phyloP scores from a whole-genome alignment of 2,113 vertebrate genomes.

The Perca flavescens region DNA sequence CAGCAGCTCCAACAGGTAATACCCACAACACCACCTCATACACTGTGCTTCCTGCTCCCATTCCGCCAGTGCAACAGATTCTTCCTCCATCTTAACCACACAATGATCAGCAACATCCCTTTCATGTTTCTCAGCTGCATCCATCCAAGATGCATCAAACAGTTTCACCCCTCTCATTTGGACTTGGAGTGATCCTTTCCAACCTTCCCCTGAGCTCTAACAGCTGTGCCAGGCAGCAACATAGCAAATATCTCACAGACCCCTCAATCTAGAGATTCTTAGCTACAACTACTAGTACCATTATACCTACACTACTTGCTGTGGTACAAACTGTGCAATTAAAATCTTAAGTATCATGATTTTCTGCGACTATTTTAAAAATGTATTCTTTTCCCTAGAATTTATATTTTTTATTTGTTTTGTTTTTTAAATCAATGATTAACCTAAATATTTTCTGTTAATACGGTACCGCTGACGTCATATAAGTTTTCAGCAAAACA shows the following conservation, averaged over 20 bases:
- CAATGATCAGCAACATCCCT: background rate
- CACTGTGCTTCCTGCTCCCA: background rate
- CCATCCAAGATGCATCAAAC: background rate
- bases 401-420: no score
- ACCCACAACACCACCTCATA: background rate
- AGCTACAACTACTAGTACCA: background rate
- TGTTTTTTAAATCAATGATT: no score
- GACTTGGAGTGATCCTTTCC: background rate
- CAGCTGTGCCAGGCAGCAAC: background rate
- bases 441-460: no score
- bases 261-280: background rate
- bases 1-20: slow-evolving; percentile 34
- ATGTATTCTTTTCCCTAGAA: no score
- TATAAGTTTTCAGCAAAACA: no score
- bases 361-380: no score
- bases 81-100: background rate
- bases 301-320: background rate
- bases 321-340: background rate
- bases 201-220: background rate
- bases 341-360: no score
- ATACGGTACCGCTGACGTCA: no score
- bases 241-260: background rate
- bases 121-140: background rate
- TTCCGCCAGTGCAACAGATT: background rate
- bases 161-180: background rate